Base-by-base conservation (phyloP, 2,888 invertebrate genomes). In the Lasioglossum villosulum region DNA sequence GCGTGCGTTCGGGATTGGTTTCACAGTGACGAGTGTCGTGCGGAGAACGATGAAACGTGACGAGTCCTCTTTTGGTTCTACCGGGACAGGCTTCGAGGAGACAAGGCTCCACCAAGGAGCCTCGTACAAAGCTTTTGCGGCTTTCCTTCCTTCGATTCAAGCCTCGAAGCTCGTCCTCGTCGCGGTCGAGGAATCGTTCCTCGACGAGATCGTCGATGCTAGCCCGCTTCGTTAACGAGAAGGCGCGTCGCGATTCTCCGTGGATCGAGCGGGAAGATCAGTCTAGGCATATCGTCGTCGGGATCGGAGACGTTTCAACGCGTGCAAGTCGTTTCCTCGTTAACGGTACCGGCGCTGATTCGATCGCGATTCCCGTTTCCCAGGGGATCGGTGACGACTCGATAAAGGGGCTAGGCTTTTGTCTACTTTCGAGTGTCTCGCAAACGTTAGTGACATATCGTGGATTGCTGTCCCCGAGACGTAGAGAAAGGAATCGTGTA, bases 281-380 rank as follows among this genome's bases (percentile, higher is more conserved):
- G 73, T 78, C 59, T 39, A 86, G 84, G 89, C 89, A 89, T 89
- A 88, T 89, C 90, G 89, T 82, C 77, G 73, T 76, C 80, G 63
- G 6, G 82, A 75, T 56, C 37, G 48, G 48, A 12, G 48, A 45
- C 30, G 66, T 74, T 37, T 68, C 72, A 37, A 27, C 56, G 76
- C 39, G 71, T 23, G 34, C 37, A 68, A 78, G 52, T 72, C 77
- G 82, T 78, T 75, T 37, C 66, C 66, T 86, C 75, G 83, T 87
- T 83, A 83, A 83, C 87, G 80, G 37, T 48, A 84, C 70, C 80
- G 71, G 68, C 48, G 34, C 14, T 75, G 37, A 81, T 85, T 82
- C 73, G 75, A 82, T 80, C 77, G 77, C 59, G 39, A 73, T 84
- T 73, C 78, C 34, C 34, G 23, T 63, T 10, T 30, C 52, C 48